Evolutionary conservation across 2,888 invertebrate genomes (phyloP).

Genomic region (Lasius platythorax): DNA sequence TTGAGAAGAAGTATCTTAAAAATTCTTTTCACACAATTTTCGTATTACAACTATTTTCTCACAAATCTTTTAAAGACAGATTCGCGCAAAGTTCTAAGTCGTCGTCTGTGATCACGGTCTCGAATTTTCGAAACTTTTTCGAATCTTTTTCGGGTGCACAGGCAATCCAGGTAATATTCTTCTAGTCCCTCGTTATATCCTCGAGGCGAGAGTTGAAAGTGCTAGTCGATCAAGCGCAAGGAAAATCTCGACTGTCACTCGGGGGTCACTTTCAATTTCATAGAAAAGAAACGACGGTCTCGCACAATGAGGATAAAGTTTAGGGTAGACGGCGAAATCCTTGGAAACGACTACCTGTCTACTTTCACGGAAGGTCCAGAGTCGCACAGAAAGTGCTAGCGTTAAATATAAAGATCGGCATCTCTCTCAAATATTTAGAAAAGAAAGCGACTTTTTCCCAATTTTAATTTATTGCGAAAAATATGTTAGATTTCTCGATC

Average conservation of each 20-base stretch:
- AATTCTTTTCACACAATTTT: background rate
- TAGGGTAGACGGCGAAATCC: conserved; percentile 55
- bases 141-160: conserved; percentile 60
- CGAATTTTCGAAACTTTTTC: conserved; percentile 66
- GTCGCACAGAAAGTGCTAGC: conserved; percentile 41
- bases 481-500: background rate
- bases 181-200: conserved; percentile 61
- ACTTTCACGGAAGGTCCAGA: conserved; percentile 79
- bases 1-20: background rate
- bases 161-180: conserved; percentile 45
- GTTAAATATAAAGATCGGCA: conserved; percentile 46
- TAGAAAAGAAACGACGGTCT: conserved; percentile 26
- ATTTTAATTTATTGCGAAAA: conserved; percentile 8
- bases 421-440: conserved; percentile 68
- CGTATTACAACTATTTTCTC: background rate
- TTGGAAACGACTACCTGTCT: conserved; percentile 81
- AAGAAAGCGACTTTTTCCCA: conserved; percentile 34
- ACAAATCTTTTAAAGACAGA: background rate
- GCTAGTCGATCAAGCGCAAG: conserved; percentile 72
- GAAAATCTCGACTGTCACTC: conserved; percentile 68
- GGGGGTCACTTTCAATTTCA: conserved; percentile 65
- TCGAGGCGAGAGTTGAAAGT: conserved; percentile 59
- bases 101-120: conserved; percentile 42
- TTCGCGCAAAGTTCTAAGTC: background rate
- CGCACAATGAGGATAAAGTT: conserved; percentile 21